Evolutionary conservation across 2,888 invertebrate genomes (phyloP).

Genomic region (Rhagophthalmus giganteus): DNA sequence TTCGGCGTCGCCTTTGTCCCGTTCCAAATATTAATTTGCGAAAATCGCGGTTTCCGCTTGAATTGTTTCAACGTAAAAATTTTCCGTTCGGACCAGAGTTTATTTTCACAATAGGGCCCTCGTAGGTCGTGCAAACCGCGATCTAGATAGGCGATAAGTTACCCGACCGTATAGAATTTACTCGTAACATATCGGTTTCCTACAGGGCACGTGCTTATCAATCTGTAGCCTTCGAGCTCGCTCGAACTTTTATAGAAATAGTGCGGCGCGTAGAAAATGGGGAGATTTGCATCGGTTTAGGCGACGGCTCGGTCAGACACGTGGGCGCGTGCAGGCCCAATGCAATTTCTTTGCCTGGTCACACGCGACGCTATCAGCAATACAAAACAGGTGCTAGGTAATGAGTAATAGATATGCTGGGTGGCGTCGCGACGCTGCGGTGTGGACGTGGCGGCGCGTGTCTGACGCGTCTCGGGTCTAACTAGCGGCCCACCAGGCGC

Average conservation of each 20-base stretch:
- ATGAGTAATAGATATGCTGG: constrained; percentile 52
- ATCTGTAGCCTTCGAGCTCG: constrained; percentile 10
- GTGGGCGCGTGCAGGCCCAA: constrained; percentile 26
- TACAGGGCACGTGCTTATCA: constrained; percentile 23
- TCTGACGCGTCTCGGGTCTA: constrained; percentile 57
- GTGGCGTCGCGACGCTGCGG: constrained; percentile 44
- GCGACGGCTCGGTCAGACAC: constrained; percentile 29
- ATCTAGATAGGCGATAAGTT: background rate
- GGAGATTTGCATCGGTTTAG: constrained; percentile 22
- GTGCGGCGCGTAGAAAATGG: constrained; percentile 15
- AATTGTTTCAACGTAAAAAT: no score
- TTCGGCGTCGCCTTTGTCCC: no score
- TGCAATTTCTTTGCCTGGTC: constrained; percentile 24
- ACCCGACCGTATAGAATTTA: no score
- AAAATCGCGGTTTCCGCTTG: no score
- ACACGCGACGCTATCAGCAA: constrained; percentile 44
- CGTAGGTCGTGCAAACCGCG: background rate
- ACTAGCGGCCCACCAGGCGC: constrained; percentile 49
- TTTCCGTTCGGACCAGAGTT: no score
- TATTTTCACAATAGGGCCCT: background rate
- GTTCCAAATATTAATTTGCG: no score
- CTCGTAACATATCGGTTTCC: no score
- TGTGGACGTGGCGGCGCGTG: constrained; percentile 54
- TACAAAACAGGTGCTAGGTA: constrained; percentile 42
- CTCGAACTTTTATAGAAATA: constrained; percentile 15